Percentiles rank a stretch among this genome's conserved stretches.
Evolutionary conservation across 2,113 vertebrate species (phyloP).

Genomic region (Eulemur macaco): DNA sequence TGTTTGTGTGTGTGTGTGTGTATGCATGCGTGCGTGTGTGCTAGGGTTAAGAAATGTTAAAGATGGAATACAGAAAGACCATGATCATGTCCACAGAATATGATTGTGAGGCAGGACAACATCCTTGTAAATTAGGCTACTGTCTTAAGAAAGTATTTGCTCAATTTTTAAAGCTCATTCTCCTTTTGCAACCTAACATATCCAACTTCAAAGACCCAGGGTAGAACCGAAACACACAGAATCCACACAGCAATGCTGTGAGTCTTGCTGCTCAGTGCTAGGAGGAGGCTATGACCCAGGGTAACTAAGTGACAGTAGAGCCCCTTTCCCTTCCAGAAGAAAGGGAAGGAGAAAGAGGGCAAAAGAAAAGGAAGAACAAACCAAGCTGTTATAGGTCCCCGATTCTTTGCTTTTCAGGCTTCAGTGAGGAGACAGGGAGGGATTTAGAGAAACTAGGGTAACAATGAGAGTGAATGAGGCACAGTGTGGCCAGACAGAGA

Average conservation of each 20-base stretch:
- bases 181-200: not conserved
- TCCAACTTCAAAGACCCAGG: not conserved
- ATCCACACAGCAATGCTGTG: not conserved
- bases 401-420: not conserved
- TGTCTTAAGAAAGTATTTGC: not conserved
- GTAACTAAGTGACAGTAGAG: not conserved
- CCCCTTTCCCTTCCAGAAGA: not conserved
- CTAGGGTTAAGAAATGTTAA: not conserved
- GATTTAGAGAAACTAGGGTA: not conserved
- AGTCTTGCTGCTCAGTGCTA: not conserved
- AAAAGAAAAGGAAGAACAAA: not conserved
- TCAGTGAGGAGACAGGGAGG: not conserved
- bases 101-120: not conserved
- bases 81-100: not conserved
- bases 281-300: not conserved
- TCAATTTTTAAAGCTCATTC: not conserved
- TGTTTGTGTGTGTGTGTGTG: not conserved
- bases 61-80: not conserved
- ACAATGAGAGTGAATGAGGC: not conserved
- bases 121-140: not conserved
- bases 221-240: not conserved
- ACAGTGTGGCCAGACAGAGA: not conserved
- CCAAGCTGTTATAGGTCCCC: not conserved
- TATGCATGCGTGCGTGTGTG: not conserved
- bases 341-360: not conserved